These are phyloP conservation scores for Antedon mediterranea DNA, from an alignment of 53 echinoderm and acorn worm species.

Conservation along the genomic window DNA sequence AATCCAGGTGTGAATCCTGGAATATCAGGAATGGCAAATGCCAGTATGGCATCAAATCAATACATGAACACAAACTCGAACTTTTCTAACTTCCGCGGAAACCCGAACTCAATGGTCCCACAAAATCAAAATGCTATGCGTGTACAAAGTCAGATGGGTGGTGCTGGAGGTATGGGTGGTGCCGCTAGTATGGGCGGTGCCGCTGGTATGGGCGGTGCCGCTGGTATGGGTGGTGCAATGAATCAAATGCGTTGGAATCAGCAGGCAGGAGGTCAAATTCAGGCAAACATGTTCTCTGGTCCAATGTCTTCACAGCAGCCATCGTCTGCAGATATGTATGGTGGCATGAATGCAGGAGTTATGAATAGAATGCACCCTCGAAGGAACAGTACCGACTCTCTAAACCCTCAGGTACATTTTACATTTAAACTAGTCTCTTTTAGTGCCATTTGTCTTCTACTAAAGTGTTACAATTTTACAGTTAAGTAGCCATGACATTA, in stretches of 20 bases:
- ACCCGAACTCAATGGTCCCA: neutral
- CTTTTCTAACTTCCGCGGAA: neutral
- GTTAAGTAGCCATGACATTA: too few species aligned
- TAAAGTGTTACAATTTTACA: too few species aligned
- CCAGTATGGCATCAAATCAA: neutral
- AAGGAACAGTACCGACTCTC: neutral
- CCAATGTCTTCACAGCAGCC: neutral
- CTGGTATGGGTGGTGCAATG: neutral
- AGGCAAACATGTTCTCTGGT: neutral
- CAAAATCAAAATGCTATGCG: neutral
- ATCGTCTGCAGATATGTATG: neutral
- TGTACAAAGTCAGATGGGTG: neutral
- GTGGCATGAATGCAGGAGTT: neutral
- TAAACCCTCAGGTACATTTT: neutral
- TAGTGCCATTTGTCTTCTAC: too few species aligned
- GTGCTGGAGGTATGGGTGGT: neutral
- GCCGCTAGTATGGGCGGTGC: too few species aligned
- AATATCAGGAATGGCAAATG: neutral
- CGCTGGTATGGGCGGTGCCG: neutral
- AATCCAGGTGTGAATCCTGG: neutral
- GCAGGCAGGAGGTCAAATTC: neutral
- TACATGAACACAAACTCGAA: neutral
- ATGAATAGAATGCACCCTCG: neutral
- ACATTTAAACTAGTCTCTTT: too few species aligned
- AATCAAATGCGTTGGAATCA: neutral